Evolutionary conservation across 1,140 invertebrate species (phyloP), one percentile per base, ranked within the genome.

Genomic region (Popillia japonica): DNA sequence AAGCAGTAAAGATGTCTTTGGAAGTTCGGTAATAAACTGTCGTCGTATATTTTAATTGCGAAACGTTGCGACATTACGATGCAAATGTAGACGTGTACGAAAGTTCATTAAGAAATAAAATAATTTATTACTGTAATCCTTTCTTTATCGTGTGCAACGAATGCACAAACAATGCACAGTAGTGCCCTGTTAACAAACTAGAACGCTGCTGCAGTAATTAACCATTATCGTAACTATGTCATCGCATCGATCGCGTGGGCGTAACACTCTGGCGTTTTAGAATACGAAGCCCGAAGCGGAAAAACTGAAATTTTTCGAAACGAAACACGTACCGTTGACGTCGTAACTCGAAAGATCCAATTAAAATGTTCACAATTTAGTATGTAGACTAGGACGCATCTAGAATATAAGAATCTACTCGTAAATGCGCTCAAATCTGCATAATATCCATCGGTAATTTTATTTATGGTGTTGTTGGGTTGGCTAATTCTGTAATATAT

Each of bases 51-150:
- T 64, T 64, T 64, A 64, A 64, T 20, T 64, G 61, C 23, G n/a
- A n/a, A 64, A 64, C 61, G 61, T 64, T 64, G 22, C 61, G 61
- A 64, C 23, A 64, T n/a, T n/a, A n/a, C n/a, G n/a, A n/a, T n/a
- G n/a, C n/a, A n/a, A n/a, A 64, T 20, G 61, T 64, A 9, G 6
- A 64, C 23, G n/a, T n/a, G n/a, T n/a, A n/a, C 17, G 17, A 64
- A 64, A 64, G 61, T 27, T 64, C 61, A 64, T 64, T 64, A 64
- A 64, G 61, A 64, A 64, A 20, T 64, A 64, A 64, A 64, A 64
- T 64, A 64, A 64, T 64, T 64, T 64, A 64, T 64, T n/a, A 6
- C n/a, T 64, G 61, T 8, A 64, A 9, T 22, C 22, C 61, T 64
- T 64, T 64, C 10, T 27, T 17, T n/a, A n/a, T n/a, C n/a, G n/a